Conservation (phyloP, 2,888 invertebrate species). For the Pheosia tremula region DNA sequence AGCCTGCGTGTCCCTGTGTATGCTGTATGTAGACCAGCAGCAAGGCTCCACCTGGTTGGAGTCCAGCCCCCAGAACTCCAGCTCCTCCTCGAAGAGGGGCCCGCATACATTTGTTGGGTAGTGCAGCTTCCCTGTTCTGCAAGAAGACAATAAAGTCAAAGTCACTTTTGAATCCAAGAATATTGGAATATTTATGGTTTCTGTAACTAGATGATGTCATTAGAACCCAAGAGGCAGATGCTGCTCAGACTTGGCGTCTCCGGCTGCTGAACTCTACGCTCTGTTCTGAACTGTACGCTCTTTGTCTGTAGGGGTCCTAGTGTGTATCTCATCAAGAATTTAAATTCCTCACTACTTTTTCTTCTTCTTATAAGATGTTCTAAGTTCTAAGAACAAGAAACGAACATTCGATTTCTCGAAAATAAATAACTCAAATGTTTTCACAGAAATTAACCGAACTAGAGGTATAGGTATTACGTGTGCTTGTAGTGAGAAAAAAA, state of each 20-base stretch:
- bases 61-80: conserved; percentile 98
- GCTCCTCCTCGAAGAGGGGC: conserved; percentile 97
- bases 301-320: too few species aligned
- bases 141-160: conserved; percentile 28
- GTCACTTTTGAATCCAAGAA: too few species aligned
- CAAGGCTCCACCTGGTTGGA: conserved; percentile 99
- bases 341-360: too few species aligned
- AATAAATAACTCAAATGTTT: neutral
- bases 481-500: too few species aligned
- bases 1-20: conserved; percentile 89
- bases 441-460: neutral
- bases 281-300: too few species aligned
- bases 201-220: too few species aligned
- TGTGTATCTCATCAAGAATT: too few species aligned
- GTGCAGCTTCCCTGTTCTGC: conserved; percentile 96
- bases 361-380: too few species aligned
- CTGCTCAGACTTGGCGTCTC: too few species aligned
- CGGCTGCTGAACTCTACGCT: too few species aligned
- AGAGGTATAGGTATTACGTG: neutral
- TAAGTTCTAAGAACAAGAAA: neutral
- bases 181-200: too few species aligned
- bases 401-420: neutral
- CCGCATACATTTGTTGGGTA: conserved; percentile 99
- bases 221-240: too few species aligned
- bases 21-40: conserved; percentile 99